A percentile compares a stretch with the other conserved stretches of the same genome.
These are phyloP conservation scores for Torymus texanus DNA, from an alignment of 2,888 invertebrate genomes.

Conservation along the genomic window DNA sequence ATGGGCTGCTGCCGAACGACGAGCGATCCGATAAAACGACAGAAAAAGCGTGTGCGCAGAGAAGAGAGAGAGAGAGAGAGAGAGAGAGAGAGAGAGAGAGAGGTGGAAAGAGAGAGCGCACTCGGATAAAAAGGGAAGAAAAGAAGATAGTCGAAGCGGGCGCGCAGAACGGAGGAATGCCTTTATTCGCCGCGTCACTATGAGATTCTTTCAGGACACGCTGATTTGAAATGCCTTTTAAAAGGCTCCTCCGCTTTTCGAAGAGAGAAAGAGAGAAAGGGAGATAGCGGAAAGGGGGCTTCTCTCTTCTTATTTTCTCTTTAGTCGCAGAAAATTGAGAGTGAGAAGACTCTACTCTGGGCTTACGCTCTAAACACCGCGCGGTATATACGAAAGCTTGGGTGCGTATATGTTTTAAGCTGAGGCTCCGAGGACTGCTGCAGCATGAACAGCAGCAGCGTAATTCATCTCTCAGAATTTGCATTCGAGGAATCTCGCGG, in stretches of 20 bases:
- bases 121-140: too few relatives aligned
- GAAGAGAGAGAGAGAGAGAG: constrained; percentile 25
- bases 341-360: not conserved
- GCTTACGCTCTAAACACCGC: constrained; percentile 6
- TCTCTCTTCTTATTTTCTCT: constrained; percentile 18
- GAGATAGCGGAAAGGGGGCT: constrained; percentile 8
- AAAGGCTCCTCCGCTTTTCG: constrained; percentile 55
- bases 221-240: constrained; percentile 72
- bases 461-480: constrained; percentile 39
- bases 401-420: constrained; percentile 27
- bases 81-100: constrained; percentile 30
- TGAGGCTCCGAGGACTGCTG: not conserved
- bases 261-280: constrained; percentile 46
- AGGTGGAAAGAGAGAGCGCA: constrained; percentile 28
- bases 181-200: constrained; percentile 72
- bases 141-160: constrained; percentile 19
- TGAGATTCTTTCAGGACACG: constrained; percentile 72
- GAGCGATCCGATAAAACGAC: constrained; percentile 36
- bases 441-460: too few relatives aligned
- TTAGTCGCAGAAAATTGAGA: constrained; percentile 57
- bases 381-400: constrained; percentile 41
- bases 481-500: constrained; percentile 54
- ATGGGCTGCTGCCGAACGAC: constrained; percentile 24
- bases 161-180: constrained; percentile 66
- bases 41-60: constrained; percentile 18